These are phyloP conservation scores for Cyaniris semiargus DNA, from an alignment of 2,888 invertebrate species.

Conservation along the genomic window DNA sequence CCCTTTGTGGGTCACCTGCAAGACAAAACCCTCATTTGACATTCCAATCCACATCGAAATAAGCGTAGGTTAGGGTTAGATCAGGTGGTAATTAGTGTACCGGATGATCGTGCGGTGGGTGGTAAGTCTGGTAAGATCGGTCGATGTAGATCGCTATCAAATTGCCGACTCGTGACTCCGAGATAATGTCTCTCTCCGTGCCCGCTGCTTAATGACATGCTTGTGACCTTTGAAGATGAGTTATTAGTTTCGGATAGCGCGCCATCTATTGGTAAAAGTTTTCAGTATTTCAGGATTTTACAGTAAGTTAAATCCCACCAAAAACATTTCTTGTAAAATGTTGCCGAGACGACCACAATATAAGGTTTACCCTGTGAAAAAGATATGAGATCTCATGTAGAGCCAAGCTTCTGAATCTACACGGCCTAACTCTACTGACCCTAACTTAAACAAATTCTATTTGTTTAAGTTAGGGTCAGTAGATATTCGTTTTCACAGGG, in stretches of 20 bases:
- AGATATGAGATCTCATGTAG: too few species aligned
- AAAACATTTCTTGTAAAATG: too few species aligned
- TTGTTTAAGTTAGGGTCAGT: too few species aligned
- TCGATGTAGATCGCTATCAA: conserved; percentile 70
- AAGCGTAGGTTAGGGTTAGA: background rate
- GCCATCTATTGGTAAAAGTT: background rate
- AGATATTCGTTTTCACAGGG: too few species aligned
- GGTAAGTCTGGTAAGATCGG: conserved; percentile 46
- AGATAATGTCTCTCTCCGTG: conserved; percentile 73
- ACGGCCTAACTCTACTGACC: too few species aligned
- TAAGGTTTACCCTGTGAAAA: too few species aligned
- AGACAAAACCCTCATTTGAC: background rate
- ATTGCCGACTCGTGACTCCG: conserved; percentile 70
- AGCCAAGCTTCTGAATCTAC: too few species aligned
- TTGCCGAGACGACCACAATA: too few species aligned
- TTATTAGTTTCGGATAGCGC: background rate
- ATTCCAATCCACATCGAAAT: background rate
- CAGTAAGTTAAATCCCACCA: too few species aligned
- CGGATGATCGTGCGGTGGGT: conserved; percentile 46
- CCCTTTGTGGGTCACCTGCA: background rate
- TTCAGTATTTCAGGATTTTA: background rate
- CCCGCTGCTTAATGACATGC: conserved; percentile 21
- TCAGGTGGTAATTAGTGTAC: conserved; percentile 67
- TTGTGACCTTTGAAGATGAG: conserved; percentile 16
- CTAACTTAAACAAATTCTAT: too few species aligned